Conservation (phyloP, 2,888 invertebrate genomes). For the Lepas anatifera region DNA sequence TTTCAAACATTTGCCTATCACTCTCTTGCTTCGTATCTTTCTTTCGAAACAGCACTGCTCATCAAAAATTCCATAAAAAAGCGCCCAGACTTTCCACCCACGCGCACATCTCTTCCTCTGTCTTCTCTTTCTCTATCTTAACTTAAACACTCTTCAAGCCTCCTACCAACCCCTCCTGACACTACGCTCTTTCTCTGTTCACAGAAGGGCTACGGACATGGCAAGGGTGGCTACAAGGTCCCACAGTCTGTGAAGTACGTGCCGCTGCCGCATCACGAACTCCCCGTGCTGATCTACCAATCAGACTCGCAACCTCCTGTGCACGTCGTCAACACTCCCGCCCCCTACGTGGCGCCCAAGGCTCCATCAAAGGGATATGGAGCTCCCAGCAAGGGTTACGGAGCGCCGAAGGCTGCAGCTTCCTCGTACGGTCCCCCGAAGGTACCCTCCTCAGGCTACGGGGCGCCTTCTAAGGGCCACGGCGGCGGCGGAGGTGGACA, state of each 20-base stretch:
- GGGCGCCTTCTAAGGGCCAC: neutral
- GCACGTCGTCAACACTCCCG: slow-evolving; percentile 31
- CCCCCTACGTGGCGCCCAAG: slow-evolving; percentile 15
- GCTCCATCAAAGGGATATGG: slow-evolving; percentile 1
- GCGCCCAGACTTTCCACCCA: too few species aligned
- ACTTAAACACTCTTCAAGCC: too few species aligned
- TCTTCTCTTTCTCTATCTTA: too few species aligned
- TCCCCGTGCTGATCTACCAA: slow-evolving; percentile 33
- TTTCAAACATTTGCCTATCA: too few species aligned
- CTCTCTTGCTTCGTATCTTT: too few species aligned
- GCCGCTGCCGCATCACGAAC: slow-evolving; percentile 33
- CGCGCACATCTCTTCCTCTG: too few species aligned
- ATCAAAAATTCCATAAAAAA: too few species aligned
- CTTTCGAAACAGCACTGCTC: too few species aligned
- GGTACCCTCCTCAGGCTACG: neutral
- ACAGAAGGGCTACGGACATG: slow-evolving; percentile 22
- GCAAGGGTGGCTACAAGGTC: slow-evolving; percentile 23
- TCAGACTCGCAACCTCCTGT: slow-evolving; percentile 31
- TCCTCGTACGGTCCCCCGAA: neutral
- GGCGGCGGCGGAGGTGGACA: neutral
- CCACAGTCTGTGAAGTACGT: slow-evolving; percentile 31
- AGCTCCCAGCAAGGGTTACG: neutral
- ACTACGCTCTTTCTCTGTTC: too few species aligned
- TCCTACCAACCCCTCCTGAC: too few species aligned
- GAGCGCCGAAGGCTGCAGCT: neutral